These are phyloP conservation scores for Tachyglossus aculeatus DNA, from an alignment of 2,797 vertebrate genomes.

Conservation along the genomic window DNA sequence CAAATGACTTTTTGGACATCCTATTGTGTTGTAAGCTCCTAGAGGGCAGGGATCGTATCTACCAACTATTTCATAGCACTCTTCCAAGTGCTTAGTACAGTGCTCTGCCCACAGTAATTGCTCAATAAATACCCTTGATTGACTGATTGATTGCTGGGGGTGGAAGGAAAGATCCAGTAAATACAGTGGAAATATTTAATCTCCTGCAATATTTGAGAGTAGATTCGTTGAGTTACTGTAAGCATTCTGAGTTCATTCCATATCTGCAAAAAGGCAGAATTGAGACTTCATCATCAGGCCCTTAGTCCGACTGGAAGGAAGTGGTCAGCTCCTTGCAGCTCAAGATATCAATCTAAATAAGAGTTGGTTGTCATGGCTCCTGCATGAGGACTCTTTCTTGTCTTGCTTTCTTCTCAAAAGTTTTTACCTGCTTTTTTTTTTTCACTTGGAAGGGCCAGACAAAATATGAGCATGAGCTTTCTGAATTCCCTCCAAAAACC, in stretches of 20 bases:
- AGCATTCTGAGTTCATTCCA: constrained; percentile 60
- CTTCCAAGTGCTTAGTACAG: no score
- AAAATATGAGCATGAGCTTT: constrained; percentile 31
- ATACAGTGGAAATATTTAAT: constrained; percentile 68
- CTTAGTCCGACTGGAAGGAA: constrained; percentile 43
- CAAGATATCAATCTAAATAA: constrained; percentile 19
- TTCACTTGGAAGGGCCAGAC: constrained; percentile 43
- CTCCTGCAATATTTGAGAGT: constrained; percentile 65
- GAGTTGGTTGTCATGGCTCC: no score
- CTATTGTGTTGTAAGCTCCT: no score
- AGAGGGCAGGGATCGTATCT: no score
- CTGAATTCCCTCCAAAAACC: constrained; percentile 24
- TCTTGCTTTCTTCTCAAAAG: constrained; percentile 52
- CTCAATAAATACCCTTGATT: no score
- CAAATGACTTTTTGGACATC: constrained; percentile 58
- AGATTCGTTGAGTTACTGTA: constrained; percentile 67
- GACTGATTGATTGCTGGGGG: constrained; percentile 64
- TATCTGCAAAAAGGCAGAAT: constrained; percentile 45
- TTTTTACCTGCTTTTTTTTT: constrained; percentile 47
- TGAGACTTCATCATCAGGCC: constrained; percentile 27
- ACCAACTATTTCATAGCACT: no score
- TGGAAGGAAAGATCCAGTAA: constrained; percentile 62
- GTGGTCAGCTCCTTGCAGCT: constrained; percentile 39
- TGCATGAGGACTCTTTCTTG: no score
- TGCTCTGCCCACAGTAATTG: no score